These are phyloP conservation scores for Eristalinus aeneus DNA, from an alignment of 2,888 invertebrate species.

Conservation along the genomic window DNA sequence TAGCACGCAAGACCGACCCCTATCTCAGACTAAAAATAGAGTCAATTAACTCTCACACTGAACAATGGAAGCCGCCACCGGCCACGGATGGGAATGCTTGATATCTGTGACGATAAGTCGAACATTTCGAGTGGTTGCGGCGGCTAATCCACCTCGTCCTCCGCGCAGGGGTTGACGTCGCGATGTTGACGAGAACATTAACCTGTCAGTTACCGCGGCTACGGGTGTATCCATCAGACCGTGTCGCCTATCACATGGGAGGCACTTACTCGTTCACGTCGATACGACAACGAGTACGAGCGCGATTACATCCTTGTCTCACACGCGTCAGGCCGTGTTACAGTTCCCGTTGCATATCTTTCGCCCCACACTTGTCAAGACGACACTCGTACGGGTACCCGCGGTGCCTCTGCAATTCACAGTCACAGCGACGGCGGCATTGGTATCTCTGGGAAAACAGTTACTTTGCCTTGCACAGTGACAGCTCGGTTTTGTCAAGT, in stretches of 20 bases:
- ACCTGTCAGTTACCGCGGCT: conserved; percentile 52
- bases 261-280: conserved; percentile 34
- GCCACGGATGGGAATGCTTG: conserved; percentile 2
- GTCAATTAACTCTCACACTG: conserved; percentile 58
- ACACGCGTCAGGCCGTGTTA: conserved; percentile 34
- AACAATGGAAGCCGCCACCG: conserved; percentile 52
- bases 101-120: conserved; percentile 46
- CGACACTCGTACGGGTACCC: neutral
- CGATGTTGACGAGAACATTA: conserved; percentile 66
- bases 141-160: neutral
- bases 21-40: conserved; percentile 62
- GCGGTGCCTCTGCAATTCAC: neutral
- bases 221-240: conserved; percentile 59
- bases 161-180: conserved; percentile 10
- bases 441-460: neutral
- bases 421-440: neutral
- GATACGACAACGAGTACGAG: neutral
- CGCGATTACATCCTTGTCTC: neutral
- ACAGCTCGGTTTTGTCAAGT: conserved; percentile 33
- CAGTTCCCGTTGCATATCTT: conserved; percentile 61
- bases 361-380: conserved; percentile 7
- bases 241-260: conserved; percentile 45
- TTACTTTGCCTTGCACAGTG: conserved; percentile 1
- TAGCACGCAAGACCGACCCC: conserved; percentile 45
- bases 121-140: conserved; percentile 52